Conservation (phyloP, 2,888 invertebrate genomes). For the Labia minor region DNA sequence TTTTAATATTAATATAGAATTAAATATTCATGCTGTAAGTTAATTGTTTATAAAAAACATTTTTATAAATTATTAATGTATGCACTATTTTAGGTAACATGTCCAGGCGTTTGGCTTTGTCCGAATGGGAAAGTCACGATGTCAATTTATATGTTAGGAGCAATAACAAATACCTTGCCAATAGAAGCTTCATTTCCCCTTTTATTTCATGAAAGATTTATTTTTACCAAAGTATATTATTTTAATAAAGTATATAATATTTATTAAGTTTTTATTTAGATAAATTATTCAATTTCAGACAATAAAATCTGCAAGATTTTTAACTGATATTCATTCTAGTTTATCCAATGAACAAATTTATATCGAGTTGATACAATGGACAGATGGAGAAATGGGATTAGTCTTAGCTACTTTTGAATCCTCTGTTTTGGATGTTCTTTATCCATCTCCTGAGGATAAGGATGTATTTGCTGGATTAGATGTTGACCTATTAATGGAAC, state of each 20-base stretch:
- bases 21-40: conserved; percentile 46
- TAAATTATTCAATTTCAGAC: not conserved
- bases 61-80: conserved; percentile 16
- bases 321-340: conserved; percentile 3
- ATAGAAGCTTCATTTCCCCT: conserved; percentile 61
- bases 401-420: conserved; percentile 54
- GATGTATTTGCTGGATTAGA: conserved; percentile 47
- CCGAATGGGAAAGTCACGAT: conserved; percentile 66
- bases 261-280: too few relatives aligned
- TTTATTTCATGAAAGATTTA: conserved; percentile 57
- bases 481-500: conserved; percentile 56
- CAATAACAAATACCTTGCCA: conserved; percentile 54
- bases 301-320: not conserved
- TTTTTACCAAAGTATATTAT: conserved; percentile 49
- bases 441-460: conserved; percentile 44
- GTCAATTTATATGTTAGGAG: conserved; percentile 55
- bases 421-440: conserved; percentile 51
- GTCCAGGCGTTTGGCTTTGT: conserved; percentile 79
- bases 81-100: conserved; percentile 48
- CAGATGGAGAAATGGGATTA: conserved; percentile 38
- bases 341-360: conserved; percentile 49
- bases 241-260: not conserved
- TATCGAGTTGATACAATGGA: conserved; percentile 56
- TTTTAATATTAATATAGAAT: conserved; percentile 47
- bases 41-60: conserved; percentile 20